Evolutionary conservation across 2,797 vertebrate species (phyloP), one percentile per base, ranked within the genome.

Genomic region (Rhinogobio ventralis): DNA sequence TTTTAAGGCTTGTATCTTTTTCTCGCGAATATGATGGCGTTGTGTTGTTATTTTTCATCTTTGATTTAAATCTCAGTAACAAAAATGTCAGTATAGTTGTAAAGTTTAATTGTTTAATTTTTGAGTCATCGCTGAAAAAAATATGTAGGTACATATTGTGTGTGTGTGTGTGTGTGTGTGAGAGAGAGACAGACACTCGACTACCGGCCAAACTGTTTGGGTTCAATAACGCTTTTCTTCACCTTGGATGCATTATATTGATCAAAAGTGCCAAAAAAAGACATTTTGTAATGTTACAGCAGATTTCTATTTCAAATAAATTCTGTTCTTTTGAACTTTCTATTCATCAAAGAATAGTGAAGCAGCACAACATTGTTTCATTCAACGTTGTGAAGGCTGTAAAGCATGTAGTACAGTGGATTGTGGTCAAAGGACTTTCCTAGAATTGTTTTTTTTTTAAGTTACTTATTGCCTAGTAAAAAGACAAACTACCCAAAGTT

Each of bases 401-500:
- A 67, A 57, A 17, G 4, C 8, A 60, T 42, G 33, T 10, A 17
- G 3, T 57, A 15, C 20, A 39, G 20, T n/a, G 28, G 78, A 49
- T 51, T 39, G 45, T 17, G 45, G 19, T 68, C 19, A 36, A 36
- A 17, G 17, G n/a, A 81, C 33, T 72, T 81, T 28, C 36, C 9
- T 60, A n/a, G 51, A 7, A 46, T 28, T 2, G 15, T 15, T 62
- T 3, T 14, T 51, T 62, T 62, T 33, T 73, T 6, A 2, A 46
- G 57, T 82, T 73, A 20, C n/a, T 49, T 19, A 81, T 72, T 72
- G 9, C n/a, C 53, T 23, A 49, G 60, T 23, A 49, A 46, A 13
- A 73, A 42, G n/a, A 6, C 17, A 60, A 60, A 72, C 51, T 45
- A 67, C 25, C 53, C 69, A 74, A 66, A 74, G 81, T 74, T 60